phyloP scores from a whole-genome alignment of 2,888 invertebrate genomes.

The Ephialtes manifestator region DNA sequence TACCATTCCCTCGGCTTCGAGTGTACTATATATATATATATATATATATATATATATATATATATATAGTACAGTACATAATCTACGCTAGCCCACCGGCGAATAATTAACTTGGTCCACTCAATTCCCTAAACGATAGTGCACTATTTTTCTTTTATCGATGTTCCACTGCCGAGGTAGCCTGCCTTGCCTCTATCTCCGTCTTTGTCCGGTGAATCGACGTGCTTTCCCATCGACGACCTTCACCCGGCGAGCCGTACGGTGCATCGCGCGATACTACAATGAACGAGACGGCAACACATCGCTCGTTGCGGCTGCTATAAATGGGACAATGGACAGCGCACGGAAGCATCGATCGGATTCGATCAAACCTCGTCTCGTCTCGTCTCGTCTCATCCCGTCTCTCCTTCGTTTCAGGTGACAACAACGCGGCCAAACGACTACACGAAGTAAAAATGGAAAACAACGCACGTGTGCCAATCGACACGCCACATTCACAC shows the following conservation, averaged over 20 bases:
- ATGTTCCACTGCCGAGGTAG: not conserved
- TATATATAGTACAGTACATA: slow-evolving; percentile 16
- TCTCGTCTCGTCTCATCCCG: not conserved
- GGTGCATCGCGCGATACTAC: slow-evolving; percentile 32
- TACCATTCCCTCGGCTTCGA: slow-evolving; percentile 65
- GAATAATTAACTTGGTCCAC: slow-evolving; percentile 54
- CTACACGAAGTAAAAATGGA: not conserved
- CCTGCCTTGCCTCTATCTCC: not conserved
- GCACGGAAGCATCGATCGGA: slow-evolving; percentile 20
- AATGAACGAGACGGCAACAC: slow-evolving; percentile 31
- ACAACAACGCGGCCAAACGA: not conserved
- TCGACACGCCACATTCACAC: not conserved
- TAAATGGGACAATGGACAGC: slow-evolving; percentile 23
- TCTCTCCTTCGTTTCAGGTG: slow-evolving; percentile 7
- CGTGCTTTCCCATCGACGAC: slow-evolving; percentile 49
- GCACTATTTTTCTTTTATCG: slow-evolving; percentile 3
- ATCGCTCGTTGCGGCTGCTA: slow-evolving; percentile 8
- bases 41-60: not conserved
- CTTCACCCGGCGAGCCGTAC: slow-evolving; percentile 41
- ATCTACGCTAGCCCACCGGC: slow-evolving; percentile 52
- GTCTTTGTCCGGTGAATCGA: slow-evolving; percentile 29
- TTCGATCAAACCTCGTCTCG: slow-evolving; percentile 13
- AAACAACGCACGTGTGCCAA: slow-evolving; percentile 32
- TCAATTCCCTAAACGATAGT: slow-evolving; percentile 45
- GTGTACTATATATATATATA: not conserved